A percentile compares a stretch with the other conserved stretches of the same genome.
These are phyloP conservation scores for Lacerta viridis DNA, from an alignment of 2,797 vertebrate species.

Conservation along the genomic window DNA sequence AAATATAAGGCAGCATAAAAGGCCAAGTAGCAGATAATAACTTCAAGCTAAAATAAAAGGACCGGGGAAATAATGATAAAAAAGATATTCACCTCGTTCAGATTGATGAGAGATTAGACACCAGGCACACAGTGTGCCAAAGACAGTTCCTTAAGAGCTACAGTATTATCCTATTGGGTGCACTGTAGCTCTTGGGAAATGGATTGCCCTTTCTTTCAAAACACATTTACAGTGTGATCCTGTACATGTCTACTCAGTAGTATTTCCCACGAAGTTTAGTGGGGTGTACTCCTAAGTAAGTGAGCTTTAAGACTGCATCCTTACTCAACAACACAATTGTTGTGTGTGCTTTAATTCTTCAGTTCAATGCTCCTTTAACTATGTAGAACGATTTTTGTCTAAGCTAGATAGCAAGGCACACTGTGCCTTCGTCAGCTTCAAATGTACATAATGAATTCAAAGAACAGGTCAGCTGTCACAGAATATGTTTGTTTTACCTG, in stretches of 20 bases:
- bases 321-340: not conserved
- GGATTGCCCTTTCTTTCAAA: not conserved
- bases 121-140: no score
- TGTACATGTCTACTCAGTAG: not conserved
- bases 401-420: not conserved
- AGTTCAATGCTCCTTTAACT: not conserved
- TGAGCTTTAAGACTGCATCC: not conserved
- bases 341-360: not conserved
- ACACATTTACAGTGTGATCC: not conserved
- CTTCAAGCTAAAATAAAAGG: no score
- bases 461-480: conserved; percentile 48
- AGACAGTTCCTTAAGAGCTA: not conserved
- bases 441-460: not conserved
- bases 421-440: not conserved
- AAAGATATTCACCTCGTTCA: no score
- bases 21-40: no score
- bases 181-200: not conserved
- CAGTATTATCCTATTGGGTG: not conserved
- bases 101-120: no score
- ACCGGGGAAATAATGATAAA: no score
- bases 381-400: conserved; percentile 8
- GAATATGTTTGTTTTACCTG: conserved; percentile 36
- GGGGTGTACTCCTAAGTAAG: not conserved
- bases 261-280: not conserved
- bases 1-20: no score